These are phyloP conservation scores for Salvelinus namaycush DNA, from an alignment of 2,113 vertebrate species.

Conservation along the genomic window DNA sequence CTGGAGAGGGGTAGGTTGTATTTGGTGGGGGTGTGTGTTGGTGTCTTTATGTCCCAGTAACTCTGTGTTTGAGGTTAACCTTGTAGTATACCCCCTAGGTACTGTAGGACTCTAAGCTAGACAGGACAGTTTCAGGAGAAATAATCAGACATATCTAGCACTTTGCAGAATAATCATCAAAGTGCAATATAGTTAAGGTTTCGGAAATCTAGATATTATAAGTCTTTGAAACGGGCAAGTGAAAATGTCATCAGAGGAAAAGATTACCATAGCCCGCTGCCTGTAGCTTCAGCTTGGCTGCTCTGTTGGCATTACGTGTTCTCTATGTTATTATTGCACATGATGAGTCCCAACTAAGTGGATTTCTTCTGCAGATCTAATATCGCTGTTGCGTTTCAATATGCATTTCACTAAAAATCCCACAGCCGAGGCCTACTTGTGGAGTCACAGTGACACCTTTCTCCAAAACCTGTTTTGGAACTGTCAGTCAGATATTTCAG, in stretches of 20 bases:
- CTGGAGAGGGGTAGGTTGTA: slow-evolving; percentile 72
- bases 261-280: slow-evolving; percentile 25
- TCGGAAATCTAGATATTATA: background rate
- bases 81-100: slow-evolving; percentile 7
- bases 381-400: slow-evolving; percentile 24
- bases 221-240: background rate
- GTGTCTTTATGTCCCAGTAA: background rate
- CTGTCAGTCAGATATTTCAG: slow-evolving; percentile 29
- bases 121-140: slow-evolving; percentile 31
- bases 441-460: slow-evolving; percentile 52
- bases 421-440: background rate
- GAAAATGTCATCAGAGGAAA: background rate
- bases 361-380: slow-evolving; percentile 36
- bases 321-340: slow-evolving; percentile 22
- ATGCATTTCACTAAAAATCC: slow-evolving; percentile 18
- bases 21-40: slow-evolving; percentile 4
- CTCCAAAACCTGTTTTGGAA: slow-evolving; percentile 55
- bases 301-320: background rate
- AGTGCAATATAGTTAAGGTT: background rate
- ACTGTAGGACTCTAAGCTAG: background rate
- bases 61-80: slow-evolving; percentile 27
- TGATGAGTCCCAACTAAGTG: slow-evolving; percentile 10
- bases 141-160: background rate
- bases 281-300: background rate
- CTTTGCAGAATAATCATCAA: no score